Evolutionary conservation across 2,888 invertebrate genomes (phyloP).

Genomic region (Melipona bicolor): DNA sequence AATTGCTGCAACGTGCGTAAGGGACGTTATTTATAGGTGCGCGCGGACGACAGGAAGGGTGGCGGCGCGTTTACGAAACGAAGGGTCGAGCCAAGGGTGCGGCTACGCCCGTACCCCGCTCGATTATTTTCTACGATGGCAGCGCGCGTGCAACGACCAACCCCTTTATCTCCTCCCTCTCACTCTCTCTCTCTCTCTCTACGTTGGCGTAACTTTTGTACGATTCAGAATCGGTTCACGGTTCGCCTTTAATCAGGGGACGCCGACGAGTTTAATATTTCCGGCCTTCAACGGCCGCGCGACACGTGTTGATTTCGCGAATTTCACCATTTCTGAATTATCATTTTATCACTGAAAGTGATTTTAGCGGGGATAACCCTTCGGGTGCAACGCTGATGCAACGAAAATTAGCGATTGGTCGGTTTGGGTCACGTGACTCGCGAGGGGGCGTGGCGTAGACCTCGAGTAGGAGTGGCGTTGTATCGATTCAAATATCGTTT

Average conservation of each 20-base stretch:
- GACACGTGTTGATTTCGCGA: not conserved
- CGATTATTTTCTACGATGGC: conserved; percentile 55
- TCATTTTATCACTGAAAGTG: too few species aligned
- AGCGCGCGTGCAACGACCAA: conserved; percentile 10
- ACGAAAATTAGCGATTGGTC: too few species aligned
- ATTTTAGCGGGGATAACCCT: too few species aligned
- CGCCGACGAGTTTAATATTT: conserved; percentile 59
- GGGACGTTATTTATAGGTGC: conserved; percentile 60
- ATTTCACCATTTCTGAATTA: not conserved
- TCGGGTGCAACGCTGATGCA: too few species aligned
- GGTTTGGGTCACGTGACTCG: too few species aligned
- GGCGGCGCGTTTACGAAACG: conserved; percentile 39
- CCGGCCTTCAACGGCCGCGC: conserved; percentile 26
- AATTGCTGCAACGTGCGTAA: conserved; percentile 56
- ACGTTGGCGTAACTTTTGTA: conserved; percentile 28
- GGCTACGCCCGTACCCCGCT: conserved; percentile 21
- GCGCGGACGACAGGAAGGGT: conserved; percentile 25
- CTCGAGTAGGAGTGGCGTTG: too few species aligned
- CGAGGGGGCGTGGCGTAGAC: too few species aligned
- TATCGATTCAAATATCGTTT: too few species aligned
- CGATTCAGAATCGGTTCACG: conserved; percentile 43
- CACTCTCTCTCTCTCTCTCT: not conserved
- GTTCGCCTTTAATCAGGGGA: conserved; percentile 57
- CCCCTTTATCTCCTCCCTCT: not conserved
- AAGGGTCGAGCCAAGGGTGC: conserved; percentile 44